Conservation (phyloP, 2,113 vertebrate genomes). For the Rissa tridactyla region DNA sequence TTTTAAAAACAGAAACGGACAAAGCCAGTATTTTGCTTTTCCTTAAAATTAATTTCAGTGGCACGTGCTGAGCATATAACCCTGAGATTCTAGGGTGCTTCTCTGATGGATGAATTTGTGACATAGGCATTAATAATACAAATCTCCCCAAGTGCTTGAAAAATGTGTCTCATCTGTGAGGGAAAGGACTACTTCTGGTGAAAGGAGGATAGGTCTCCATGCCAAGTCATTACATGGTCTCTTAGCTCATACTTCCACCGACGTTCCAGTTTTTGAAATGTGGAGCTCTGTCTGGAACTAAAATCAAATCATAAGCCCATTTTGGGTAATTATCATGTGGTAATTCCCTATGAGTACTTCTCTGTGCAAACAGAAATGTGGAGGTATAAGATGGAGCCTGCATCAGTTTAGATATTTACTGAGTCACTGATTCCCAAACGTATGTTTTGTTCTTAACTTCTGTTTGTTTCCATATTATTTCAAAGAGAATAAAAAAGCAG, state of each 20-base stretch:
- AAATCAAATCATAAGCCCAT: constrained; percentile 44
- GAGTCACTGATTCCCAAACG: neutral
- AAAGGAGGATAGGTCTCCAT: neutral
- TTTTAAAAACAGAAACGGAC: neutral
- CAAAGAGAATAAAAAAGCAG: neutral
- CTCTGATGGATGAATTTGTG: neutral
- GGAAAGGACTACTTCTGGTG: neutral
- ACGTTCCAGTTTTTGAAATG: neutral
- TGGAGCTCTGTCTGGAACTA: neutral
- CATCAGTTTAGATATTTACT: neutral
- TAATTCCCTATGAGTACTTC: neutral
- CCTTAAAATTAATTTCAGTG: neutral
- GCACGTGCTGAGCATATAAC: neutral
- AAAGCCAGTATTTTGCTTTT: neutral
- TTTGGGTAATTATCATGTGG: neutral
- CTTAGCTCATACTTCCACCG: neutral
- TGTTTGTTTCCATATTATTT: neutral
- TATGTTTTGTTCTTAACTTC: neutral
- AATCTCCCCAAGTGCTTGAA: neutral
- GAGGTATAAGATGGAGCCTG: neutral
- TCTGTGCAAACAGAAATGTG: neutral
- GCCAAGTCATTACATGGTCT: constrained; percentile 45
- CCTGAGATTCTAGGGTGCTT: neutral
- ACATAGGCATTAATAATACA: neutral
- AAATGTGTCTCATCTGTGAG: constrained; percentile 1